phyloP scores from a whole-genome alignment of 2,113 vertebrate genomes.

The Albula goreensis region DNA sequence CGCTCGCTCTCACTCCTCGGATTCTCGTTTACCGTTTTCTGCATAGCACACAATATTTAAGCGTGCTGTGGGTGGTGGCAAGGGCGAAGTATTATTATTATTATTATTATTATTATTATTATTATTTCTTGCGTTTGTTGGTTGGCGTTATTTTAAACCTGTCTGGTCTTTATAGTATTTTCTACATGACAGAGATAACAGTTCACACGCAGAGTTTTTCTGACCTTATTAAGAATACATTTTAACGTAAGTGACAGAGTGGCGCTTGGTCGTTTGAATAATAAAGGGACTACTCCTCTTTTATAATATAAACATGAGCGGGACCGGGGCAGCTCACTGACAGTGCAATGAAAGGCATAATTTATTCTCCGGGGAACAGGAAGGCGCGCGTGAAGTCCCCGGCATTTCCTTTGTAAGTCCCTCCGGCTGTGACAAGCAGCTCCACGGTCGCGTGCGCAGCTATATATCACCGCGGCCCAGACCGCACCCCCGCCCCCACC shows the following conservation, averaged over 20 bases:
- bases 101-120: neutral
- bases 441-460: neutral
- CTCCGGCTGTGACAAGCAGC: neutral
- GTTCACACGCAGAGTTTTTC: neutral
- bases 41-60: neutral
- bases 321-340: neutral
- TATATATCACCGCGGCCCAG: neutral
- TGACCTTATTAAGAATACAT: neutral
- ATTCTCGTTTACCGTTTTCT: neutral
- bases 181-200: neutral
- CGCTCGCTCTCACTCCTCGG: neutral
- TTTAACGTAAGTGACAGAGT: neutral
- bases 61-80: neutral
- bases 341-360: neutral
- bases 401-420: neutral
- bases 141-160: neutral
- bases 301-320: neutral
- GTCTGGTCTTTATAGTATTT: neutral
- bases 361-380: neutral
- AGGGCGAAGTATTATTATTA: neutral
- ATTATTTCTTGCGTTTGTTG: neutral
- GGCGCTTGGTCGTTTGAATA: neutral
- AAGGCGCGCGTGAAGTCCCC: neutral
- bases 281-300: neutral
- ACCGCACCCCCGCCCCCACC: too few species aligned